A percentile compares a stretch with the other conserved stretches of the same genome.
Conservation (phyloP, 2,888 invertebrate species). For the Phrixothrix hirtus region DNA sequence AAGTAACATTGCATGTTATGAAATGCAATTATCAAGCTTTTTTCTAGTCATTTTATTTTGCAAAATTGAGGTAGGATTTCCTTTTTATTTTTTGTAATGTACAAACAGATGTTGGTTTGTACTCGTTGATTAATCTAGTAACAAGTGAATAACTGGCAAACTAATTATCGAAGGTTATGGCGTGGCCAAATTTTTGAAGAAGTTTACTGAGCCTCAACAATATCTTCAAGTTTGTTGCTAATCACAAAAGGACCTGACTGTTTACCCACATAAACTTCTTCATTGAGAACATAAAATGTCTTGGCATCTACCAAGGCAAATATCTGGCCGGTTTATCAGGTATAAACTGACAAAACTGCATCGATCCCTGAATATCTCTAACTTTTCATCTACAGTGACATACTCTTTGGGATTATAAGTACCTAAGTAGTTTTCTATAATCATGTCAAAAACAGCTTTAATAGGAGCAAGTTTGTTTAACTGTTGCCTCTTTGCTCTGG, state of each 20-base stretch:
- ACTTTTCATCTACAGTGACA: not conserved
- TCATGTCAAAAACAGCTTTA: too few species aligned
- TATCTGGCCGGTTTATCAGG: not conserved
- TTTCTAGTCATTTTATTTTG: not conserved
- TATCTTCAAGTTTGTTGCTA: slow-evolving; percentile 1
- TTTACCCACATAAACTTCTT: not conserved
- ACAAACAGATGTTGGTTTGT: slow-evolving; percentile 1
- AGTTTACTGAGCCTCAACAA: slow-evolving; percentile 2
- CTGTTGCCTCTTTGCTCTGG: not conserved
- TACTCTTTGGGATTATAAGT: not conserved
- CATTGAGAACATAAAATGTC: not conserved
- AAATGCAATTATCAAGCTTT: not conserved
- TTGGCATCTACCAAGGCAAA: not conserved
- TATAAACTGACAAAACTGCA: slow-evolving; percentile 3
- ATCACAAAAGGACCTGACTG: not conserved
- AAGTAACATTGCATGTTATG: too few species aligned
- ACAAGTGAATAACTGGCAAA: slow-evolving; percentile 1
- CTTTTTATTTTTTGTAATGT: not conserved
- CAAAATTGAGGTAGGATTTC: not conserved
- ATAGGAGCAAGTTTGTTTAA: slow-evolving; percentile 1
- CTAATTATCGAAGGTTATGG: not conserved
- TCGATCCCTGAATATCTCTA: not conserved
- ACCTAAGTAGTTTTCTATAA: not conserved
- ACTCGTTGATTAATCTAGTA: too few species aligned
- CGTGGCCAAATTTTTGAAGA: not conserved